Base-by-base conservation (phyloP, 2,888 invertebrate genomes). In the Anthophora plumipes region DNA sequence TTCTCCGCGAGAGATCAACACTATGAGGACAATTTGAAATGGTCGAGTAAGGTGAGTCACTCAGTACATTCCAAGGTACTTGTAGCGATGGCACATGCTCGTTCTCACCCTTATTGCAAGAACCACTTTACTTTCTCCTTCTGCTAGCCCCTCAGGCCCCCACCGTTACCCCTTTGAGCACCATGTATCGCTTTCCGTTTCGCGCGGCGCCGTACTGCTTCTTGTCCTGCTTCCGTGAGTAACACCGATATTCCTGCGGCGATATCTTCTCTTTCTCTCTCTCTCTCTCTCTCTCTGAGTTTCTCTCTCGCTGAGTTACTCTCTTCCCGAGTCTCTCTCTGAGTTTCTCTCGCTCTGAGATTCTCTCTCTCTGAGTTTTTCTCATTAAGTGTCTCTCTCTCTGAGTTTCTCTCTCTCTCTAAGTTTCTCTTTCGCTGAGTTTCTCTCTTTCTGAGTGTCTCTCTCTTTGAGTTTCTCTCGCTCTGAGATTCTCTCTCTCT, bases 51-150 rank as follows among this genome's bases (percentile, higher is more conserved):
- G 66, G 20, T 55, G 39, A 71, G 64, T 41, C 72, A 80, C 67
- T 60, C 57, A 46, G 57, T 75, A 61, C 50, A 70, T 75, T 54
- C 73, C 83, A 74, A n/a, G 57, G 78, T 80, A 82, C 88, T 80
- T 77, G 79, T 69, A 72, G 72, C 76, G 75, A 68, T 69, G 71
- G 77, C 89, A 89, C 89, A 89, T 87, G 90, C 87, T 84, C 83
- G 84, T 90, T 89, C 89, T 87, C 89, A 89, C 85, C 90, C 89
- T 89, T 90, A 90, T 90, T 88, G 87, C 86, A 73, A 75, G 82
- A 89, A 85, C 81, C 87, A 84, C 87, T 88, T 82, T 75, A 74
- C 79, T 80, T 68, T 73, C 74, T 82, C 82, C 76, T 61, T 66
- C 75, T 71, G 31, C 64, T 55, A 7, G n/a, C 52, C 25, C 37